phyloP scores from a whole-genome alignment of 1,140 invertebrate species.

The Aphelinus atriplicis region DNA sequence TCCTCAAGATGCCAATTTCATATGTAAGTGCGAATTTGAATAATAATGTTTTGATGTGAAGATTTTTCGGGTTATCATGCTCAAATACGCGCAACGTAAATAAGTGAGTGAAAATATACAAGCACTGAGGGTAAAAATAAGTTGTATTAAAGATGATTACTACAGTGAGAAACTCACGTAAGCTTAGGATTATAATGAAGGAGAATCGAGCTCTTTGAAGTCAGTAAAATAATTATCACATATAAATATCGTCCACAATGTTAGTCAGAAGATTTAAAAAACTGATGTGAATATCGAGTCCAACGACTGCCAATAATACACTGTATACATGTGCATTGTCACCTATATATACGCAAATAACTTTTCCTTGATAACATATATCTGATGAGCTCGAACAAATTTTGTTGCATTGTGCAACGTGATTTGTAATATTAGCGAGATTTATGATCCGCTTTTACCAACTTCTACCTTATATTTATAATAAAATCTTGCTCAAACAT shows the following conservation, averaged over 20 bases:
- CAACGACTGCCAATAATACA: slow-evolving; percentile 34
- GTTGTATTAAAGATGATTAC: slow-evolving; percentile 34
- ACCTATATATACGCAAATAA: slow-evolving; percentile 2
- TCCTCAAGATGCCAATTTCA: slow-evolving; percentile 19
- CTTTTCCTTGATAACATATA: not conserved
- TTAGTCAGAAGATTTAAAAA: no score
- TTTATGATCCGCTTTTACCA: slow-evolving; percentile 28
- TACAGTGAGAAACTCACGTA: slow-evolving; percentile 31
- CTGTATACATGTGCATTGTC: slow-evolving; percentile 23
- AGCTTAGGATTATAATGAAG: slow-evolving; percentile 23
- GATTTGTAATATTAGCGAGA: slow-evolving; percentile 29
- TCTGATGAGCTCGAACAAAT: slow-evolving; percentile 21
- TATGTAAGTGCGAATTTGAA: not conserved
- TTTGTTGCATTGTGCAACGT: slow-evolving; percentile 14
- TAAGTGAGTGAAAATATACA: not conserved
- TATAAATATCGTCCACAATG: slow-evolving; percentile 27
- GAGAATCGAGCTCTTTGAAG: not conserved
- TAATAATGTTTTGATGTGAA: not conserved
- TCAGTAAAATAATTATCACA: slow-evolving; percentile 31
- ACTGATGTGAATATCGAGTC: slow-evolving; percentile 28
- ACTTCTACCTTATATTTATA: slow-evolving; percentile 35
- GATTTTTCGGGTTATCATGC: slow-evolving; percentile 18
- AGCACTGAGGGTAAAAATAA: slow-evolving; percentile 28
- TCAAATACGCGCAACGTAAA: slow-evolving; percentile 17
- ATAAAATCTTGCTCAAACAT: slow-evolving; percentile 37